phyloP scores from a whole-genome alignment of 2,113 vertebrate species.

The Sturnus vulgaris region DNA sequence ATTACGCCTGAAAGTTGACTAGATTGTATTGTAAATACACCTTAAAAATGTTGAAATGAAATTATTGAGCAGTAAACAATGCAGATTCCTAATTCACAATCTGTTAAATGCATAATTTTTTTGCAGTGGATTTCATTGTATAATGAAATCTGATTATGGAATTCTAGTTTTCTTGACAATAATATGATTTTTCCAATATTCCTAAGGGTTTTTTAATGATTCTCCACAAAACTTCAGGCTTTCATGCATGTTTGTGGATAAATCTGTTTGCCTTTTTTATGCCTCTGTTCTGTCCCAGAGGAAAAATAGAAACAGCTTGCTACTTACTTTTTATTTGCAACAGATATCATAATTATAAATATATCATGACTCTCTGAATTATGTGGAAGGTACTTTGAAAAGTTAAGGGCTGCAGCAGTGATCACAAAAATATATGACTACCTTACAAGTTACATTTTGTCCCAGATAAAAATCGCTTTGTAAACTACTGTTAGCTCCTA shows the following conservation, averaged over 20 bases:
- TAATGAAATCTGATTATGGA: background rate
- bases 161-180: background rate
- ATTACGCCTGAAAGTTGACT: background rate
- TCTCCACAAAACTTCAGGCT: background rate
- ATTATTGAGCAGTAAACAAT: background rate
- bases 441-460: background rate
- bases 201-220: fast-evolving
- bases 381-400: background rate
- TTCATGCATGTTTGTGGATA: background rate
- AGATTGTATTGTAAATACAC: background rate
- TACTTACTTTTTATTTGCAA: background rate
- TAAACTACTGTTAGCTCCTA: background rate
- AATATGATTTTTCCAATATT: background rate
- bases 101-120: background rate
- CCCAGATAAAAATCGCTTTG: background rate
- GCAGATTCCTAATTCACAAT: background rate
- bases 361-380: background rate
- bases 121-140: background rate
- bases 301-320: background rate
- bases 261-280: background rate
- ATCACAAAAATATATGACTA: background rate
- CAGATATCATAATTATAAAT: background rate
- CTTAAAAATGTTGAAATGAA: background rate
- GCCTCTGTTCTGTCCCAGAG: background rate
- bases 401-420: background rate